These are phyloP conservation scores for Pseudomyrmex gracilis DNA, from an alignment of 1,140 invertebrate genomes.

Conservation along the genomic window DNA sequence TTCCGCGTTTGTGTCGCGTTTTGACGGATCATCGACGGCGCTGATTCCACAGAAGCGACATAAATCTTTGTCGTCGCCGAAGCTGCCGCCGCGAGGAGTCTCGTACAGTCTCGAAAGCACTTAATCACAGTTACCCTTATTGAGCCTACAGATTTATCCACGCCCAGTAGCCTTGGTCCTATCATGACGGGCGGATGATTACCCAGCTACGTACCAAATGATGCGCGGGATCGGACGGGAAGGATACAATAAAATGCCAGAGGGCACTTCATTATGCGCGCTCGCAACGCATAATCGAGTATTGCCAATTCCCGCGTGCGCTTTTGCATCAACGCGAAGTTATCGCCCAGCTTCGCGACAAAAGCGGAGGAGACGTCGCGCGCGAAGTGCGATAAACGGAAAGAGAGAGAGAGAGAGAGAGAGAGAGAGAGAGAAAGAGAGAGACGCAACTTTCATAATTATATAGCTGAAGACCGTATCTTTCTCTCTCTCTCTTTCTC, in stretches of 20 bases:
- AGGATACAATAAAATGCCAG: conserved; percentile 82
- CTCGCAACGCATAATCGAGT: conserved; percentile 79
- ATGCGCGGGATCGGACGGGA: conserved; percentile 76
- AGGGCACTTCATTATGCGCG: conserved; percentile 82
- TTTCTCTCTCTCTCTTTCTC: too few species aligned
- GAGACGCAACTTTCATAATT: conserved; percentile 37
- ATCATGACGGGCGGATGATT: conserved; percentile 82
- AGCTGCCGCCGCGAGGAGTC: conserved; percentile 71
- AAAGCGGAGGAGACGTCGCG: conserved; percentile 1
- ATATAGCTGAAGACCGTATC: not conserved
- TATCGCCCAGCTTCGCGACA: not conserved
- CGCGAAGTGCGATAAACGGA: not conserved
- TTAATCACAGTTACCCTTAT: conserved; percentile 79
- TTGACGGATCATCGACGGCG: conserved; percentile 41
- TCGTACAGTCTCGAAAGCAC: conserved; percentile 76
- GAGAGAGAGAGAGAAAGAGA: too few species aligned
- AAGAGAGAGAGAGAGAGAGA: not conserved
- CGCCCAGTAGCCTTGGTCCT: conserved; percentile 83
- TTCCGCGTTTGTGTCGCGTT: not conserved
- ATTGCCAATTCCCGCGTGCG: conserved; percentile 73
- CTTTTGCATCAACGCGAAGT: conserved; percentile 29
- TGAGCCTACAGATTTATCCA: conserved; percentile 82
- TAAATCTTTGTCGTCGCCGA: conserved; percentile 70
- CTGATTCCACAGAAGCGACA: conserved; percentile 61
- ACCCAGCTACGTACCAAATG: conserved; percentile 80